Evolutionary conservation across 2,888 invertebrate genomes (phyloP), one percentile per base, ranked within the genome.

Genomic region (Platerodrilus igneus): DNA sequence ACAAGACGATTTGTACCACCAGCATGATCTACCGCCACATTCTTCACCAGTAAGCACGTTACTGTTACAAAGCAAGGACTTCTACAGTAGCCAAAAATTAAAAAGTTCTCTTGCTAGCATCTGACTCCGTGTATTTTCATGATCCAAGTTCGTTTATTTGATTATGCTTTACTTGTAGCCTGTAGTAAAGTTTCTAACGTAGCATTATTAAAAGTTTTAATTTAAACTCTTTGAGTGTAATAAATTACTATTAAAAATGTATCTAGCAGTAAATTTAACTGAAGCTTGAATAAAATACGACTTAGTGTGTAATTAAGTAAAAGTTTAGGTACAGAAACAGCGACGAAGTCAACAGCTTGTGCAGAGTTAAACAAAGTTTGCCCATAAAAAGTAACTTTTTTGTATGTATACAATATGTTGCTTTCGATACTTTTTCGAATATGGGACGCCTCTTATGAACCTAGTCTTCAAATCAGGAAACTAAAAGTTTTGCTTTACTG

Each of bases 331-430:
- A 42, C 27, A 33, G 32, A 36, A 32, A 21, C 17, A 32, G 33
- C 25, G 16, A 23, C 22, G 23, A 27, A 9, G 42, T 11, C 33
- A 28, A 41, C 41, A 41, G 41, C 36, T 36, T 41, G 41, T 26
- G 25, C 36, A 23, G 29, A 36, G 36, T 41, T 35, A 41, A 36
- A 31, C 31, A 41, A 41, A 22, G 35, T 41, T 41, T 31, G 26
- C 36, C 35, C 35, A 30, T 36, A 41, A 40, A 40, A 41, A 41
- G 28, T 29, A 30, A 31, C 26, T 31, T 29, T 26, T 41, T 40
- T 41, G 29, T 11, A 31, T 28, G 19, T 16, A 16, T 30, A 23
- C 40, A 35, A 29, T 28, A 40, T 35, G 34, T 35, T 40, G 20
- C 40, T 20, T 21, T 11, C 17, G 23, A 21, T n/a, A n/a, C n/a